phyloP scores from a whole-genome alignment of 2,113 vertebrate genomes.

The Myotis lucifugus region DNA sequence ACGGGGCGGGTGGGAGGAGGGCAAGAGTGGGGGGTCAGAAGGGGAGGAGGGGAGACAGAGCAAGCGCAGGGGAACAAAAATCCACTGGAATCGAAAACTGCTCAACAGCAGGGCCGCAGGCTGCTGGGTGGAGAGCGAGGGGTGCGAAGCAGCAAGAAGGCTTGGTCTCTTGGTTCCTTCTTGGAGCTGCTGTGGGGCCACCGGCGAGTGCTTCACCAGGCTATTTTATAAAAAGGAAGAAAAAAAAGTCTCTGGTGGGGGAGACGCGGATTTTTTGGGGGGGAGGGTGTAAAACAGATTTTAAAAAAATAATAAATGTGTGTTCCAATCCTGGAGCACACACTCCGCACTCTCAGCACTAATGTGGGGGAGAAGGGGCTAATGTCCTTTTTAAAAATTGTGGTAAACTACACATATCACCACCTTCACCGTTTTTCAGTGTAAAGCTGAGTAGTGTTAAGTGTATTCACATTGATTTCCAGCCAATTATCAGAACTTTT shows the following conservation, averaged over 20 bases:
- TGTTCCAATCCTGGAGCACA: slow-evolving; percentile 79
- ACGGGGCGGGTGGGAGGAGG: neutral
- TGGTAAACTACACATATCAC: neutral
- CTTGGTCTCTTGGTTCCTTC: slow-evolving; percentile 74
- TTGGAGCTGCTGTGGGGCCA: slow-evolving; percentile 76
- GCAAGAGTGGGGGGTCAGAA: neutral
- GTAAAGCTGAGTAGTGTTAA: neutral
- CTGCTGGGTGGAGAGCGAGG: slow-evolving; percentile 26
- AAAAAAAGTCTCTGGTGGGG: slow-evolving; percentile 80
- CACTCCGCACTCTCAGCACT: slow-evolving; percentile 80
- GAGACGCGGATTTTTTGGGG: slow-evolving; percentile 75
- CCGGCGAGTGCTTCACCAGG: slow-evolving; percentile 77
- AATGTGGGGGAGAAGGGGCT: slow-evolving; percentile 79
- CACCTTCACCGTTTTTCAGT: neutral
- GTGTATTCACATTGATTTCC: neutral
- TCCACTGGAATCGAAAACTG: slow-evolving; percentile 74
- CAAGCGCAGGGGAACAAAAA: slow-evolving; percentile 76
- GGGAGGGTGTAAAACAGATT: no score
- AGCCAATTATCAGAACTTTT: neutral
- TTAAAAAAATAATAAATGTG: slow-evolving; percentile 75
- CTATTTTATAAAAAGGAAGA: slow-evolving; percentile 79
- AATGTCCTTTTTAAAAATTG: neutral
- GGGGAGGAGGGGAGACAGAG: slow-evolving; percentile 60
- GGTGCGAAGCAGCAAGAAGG: slow-evolving; percentile 59
- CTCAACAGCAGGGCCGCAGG: slow-evolving; percentile 70